phyloP scores from a whole-genome alignment of 2,113 vertebrate species.

The Melanocharis versteri region DNA sequence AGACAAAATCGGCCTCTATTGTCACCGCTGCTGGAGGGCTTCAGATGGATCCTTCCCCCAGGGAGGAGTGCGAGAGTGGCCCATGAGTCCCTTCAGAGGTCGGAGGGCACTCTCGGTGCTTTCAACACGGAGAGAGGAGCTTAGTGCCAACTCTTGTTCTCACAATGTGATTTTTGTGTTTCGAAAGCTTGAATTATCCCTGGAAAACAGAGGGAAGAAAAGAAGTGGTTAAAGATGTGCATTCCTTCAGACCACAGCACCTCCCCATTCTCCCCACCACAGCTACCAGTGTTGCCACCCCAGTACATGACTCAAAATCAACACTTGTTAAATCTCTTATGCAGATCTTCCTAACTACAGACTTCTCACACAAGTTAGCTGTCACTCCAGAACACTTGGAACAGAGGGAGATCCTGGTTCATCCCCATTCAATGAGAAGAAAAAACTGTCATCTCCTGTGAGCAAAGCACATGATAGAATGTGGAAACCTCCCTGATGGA shows the following conservation, averaged over 20 bases:
- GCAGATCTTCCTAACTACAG: not conserved
- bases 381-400: not conserved
- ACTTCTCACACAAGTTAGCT: not conserved
- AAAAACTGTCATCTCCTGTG: not conserved
- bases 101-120: slow-evolving; percentile 40
- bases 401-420: not conserved
- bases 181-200: slow-evolving; percentile 86
- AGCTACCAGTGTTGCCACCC: not conserved
- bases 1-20: slow-evolving; percentile 58
- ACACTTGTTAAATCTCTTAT: not conserved
- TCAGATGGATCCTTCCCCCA: slow-evolving; percentile 57
- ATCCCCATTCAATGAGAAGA: not conserved
- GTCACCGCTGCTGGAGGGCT: slow-evolving; percentile 65
- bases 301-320: not conserved
- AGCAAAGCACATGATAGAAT: not conserved
- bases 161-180: slow-evolving; percentile 86
- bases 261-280: not conserved
- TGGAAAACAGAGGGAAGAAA: slow-evolving; percentile 70
- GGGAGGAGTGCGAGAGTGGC: slow-evolving; percentile 58
- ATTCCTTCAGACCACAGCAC: not conserved
- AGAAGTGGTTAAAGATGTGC: not conserved
- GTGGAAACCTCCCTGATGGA: not conserved
- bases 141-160: slow-evolving; percentile 71
- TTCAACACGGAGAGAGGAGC: slow-evolving; percentile 59
- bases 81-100: slow-evolving; percentile 56